Base-by-base conservation (phyloP, 2,113 vertebrate genomes). In the Baryphthengus martii region DNA sequence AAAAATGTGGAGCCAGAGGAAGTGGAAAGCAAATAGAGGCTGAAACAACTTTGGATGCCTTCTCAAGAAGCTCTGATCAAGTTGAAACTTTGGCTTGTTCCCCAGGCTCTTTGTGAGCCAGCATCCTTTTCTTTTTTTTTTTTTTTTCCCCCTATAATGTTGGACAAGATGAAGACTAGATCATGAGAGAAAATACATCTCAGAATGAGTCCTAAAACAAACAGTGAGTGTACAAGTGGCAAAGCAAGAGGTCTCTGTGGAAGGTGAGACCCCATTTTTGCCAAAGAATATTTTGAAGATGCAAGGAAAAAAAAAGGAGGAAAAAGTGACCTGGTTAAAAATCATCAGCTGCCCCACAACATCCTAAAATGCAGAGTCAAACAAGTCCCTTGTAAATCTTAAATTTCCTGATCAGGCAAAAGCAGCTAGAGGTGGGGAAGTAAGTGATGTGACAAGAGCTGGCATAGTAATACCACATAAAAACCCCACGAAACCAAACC, bases 1-100 rank as follows among this genome's bases (percentile, higher is more conserved):
- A 72, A 66, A 81, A 67, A 53, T 47, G 44, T 45, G 25, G 52
- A 84, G 5, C 26, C 31, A 74, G 25, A 23, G 4, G 44, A 85
- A 76, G 26, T 29, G 29, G 37, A 72, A 86, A 94, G 73, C 83
- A 94, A 31, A 44, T 5, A 67, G 56, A 91, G 56, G 65, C 67
- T 94, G 84, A 91, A 93, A 89, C 29, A 71, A 85, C 13, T 78
- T 74, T 56, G 59, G 79, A 91, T 89, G 85, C 45, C 81, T 97
- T 96, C 74, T 93, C 84, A 39, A 97, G 55, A 93, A 89, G 61
- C 40, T 88, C 89, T 88, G 68, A 68, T 88, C 88, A 90, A 78
- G 52, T 40, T 62, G 25, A 45, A 47, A 37, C 13, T 45, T 74
- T 93, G 94, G 84, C 88, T 73, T 68, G 18, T 59, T 88, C 95